phyloP scores from a whole-genome alignment of 2,888 invertebrate species.

The Argyresthia albistria region DNA sequence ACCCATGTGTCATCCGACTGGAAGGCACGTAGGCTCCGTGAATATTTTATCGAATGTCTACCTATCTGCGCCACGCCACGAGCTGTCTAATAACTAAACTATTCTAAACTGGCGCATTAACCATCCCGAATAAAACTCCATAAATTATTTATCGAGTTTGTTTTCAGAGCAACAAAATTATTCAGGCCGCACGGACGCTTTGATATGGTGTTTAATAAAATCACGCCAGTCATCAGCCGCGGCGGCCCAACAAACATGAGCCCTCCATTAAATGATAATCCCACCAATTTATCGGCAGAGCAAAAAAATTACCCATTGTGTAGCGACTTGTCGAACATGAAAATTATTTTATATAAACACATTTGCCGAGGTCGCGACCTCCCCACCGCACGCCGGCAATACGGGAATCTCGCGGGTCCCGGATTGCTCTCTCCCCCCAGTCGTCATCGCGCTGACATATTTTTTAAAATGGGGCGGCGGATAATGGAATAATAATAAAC shows the following conservation, averaged over 20 bases:
- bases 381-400: constrained; percentile 29
- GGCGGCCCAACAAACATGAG: constrained; percentile 65
- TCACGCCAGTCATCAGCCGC: constrained; percentile 66
- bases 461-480: constrained; percentile 65
- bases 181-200: constrained; percentile 32
- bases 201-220: constrained; percentile 63
- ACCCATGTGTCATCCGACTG: constrained; percentile 40
- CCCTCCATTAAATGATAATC: constrained; percentile 73
- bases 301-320: constrained; percentile 67
- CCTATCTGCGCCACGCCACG: constrained; percentile 23
- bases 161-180: constrained; percentile 35
- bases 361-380: constrained; percentile 58
- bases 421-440: constrained; percentile 41
- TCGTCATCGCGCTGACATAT: constrained; percentile 68
- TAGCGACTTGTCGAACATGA: constrained; percentile 67
- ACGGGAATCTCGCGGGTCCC: constrained; percentile 29
- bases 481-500: constrained; percentile 73
- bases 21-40: constrained; percentile 34
- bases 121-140: constrained; percentile 42
- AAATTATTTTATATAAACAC: constrained; percentile 72
- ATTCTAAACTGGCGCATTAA: constrained; percentile 41
- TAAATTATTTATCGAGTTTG: constrained; percentile 39
- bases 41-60: constrained; percentile 47
- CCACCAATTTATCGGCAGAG: constrained; percentile 65
- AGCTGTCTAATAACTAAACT: constrained; percentile 46